These are phyloP conservation scores for Sarcophaga peregrina DNA, from an alignment of 1,140 invertebrate species.

Conservation along the genomic window DNA sequence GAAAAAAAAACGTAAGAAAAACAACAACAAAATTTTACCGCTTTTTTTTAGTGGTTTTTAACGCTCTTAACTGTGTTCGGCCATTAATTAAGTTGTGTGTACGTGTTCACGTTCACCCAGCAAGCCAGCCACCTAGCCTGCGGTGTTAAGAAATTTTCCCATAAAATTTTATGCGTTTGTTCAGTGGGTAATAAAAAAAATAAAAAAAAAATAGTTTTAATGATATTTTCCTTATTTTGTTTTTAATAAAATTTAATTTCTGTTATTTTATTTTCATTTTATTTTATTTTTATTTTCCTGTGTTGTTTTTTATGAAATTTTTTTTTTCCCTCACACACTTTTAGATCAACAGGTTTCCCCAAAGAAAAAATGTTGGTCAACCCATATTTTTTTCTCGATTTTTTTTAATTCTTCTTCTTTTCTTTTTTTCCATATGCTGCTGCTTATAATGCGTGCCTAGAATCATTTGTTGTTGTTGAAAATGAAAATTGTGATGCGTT, in stretches of 20 bases:
- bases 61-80: neutral
- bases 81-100: constrained; percentile 18
- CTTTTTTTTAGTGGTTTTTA: no score
- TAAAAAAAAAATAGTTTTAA: neutral
- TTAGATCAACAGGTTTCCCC: neutral
- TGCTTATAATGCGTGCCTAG: neutral
- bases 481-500: neutral
- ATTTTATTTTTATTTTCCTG: no score
- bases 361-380: neutral
- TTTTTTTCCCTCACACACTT: neutral
- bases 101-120: no score
- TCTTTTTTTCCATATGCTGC: neutral
- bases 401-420: neutral
- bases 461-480: neutral
- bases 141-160: neutral
- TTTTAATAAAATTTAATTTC: neutral
- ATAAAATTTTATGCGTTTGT: constrained; percentile 11
- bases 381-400: neutral
- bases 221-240: neutral
- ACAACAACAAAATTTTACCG: no score
- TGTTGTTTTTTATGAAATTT: no score
- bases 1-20: no score
- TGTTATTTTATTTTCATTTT: neutral
- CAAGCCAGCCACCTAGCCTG: no score
- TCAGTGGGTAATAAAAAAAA: neutral